Evolutionary conservation across 2,113 vertebrate genomes (phyloP), one percentile per base, ranked within the genome.

Genomic region (Trogon surrucura): DNA sequence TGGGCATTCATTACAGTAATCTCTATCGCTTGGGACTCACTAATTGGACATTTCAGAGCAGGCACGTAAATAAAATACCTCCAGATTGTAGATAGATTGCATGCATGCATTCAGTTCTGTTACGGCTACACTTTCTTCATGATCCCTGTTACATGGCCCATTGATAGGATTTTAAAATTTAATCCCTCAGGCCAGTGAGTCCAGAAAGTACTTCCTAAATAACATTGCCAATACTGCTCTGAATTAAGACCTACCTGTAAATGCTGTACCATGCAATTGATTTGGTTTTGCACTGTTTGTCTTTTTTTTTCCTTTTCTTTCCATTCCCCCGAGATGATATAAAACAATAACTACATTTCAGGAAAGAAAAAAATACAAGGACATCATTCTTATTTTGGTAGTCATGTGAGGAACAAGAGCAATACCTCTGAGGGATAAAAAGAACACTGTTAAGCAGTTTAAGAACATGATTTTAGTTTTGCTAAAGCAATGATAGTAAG

Each of bases 201-300:
- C 69, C 86, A 96, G 88, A 96, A 96, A 96, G 91, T 66, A 96
- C 82, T 96, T 97, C 84, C 93, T 97, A 96, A 97, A 97, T 96
- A 97, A 96, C 65, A 65, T 54, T 95, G 85, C 91, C 96, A 93
- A 97, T 96, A 97, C 78, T 45, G 48, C 80, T 90, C 96, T 96
- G 96, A 97, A 93, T 91, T 71, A 97, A 96, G 93, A 92, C 62
- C 88, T 91, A 57, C 13, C 86, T 95, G 51, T 94, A 96, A 95
- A 96, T 85, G 80, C 22, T 88, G 54, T 51, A 56, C 64, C 70
- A 81, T 70, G 44, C 53, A 44, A 91, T 53, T 81, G 77, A 95
- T 91, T 88, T 80, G 78, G 30, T 30, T 88, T 90, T 61, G 44
- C 45, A 72, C 47, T 48, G 8, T 27, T 67, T 36, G 4, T 2